Conservation (phyloP, 2,113 vertebrate genomes). For the Podocnemis expansa region DNA sequence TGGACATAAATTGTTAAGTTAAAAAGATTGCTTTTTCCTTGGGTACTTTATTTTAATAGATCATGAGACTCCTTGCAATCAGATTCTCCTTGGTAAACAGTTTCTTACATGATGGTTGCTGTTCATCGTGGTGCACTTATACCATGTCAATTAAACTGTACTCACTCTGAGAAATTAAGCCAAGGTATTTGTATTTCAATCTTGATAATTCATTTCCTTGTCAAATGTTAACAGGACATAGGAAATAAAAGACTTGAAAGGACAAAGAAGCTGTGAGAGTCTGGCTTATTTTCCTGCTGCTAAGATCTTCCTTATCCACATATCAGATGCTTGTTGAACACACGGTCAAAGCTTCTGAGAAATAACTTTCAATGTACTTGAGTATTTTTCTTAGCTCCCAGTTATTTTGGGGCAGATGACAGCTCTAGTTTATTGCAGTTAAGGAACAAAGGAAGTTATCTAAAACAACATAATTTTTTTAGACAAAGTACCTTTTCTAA, state of each 20-base stretch:
- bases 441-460: slow-evolving; percentile 45
- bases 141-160: slow-evolving; percentile 33
- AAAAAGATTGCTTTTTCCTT: neutral
- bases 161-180: slow-evolving; percentile 39
- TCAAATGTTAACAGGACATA: slow-evolving; percentile 27
- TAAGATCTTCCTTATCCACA: neutral
- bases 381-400: neutral
- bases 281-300: slow-evolving; percentile 38
- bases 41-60: neutral
- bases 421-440: slow-evolving; percentile 5
- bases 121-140: slow-evolving; percentile 42
- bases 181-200: slow-evolving; percentile 20
- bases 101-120: slow-evolving; percentile 3
- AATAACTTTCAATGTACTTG: neutral
- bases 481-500: slow-evolving; percentile 54
- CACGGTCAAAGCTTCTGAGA: neutral
- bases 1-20: neutral
- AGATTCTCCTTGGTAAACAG: neutral
- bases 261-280: slow-evolving; percentile 8
- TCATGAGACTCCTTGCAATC: neutral
- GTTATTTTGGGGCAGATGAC: neutral
- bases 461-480: slow-evolving; percentile 38
- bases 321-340: neutral
- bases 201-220: slow-evolving; percentile 52
- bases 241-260: slow-evolving; percentile 57